Evolutionary conservation across 2,797 vertebrate species (phyloP).

Genomic region (Onychomys leucogaster): DNA sequence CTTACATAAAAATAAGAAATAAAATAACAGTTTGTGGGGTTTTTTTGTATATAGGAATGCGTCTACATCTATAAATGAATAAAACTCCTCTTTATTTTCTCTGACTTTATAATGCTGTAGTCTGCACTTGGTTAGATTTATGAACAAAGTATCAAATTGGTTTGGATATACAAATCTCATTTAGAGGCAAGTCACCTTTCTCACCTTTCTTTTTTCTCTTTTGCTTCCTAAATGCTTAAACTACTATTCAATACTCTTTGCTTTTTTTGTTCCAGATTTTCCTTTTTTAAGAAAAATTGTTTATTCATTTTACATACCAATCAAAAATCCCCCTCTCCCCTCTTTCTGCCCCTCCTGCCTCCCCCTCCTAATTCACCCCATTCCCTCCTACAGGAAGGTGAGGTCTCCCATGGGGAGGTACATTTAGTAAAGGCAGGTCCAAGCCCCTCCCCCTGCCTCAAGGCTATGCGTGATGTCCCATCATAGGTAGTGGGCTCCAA

Average conservation of each 20-base stretch:
- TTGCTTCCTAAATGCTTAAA: constrained; percentile 74
- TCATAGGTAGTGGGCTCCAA: too few relatives aligned
- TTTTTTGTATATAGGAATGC: background rate
- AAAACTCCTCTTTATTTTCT: background rate
- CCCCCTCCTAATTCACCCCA: too few relatives aligned
- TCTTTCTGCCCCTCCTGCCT: too few relatives aligned
- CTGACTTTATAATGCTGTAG: constrained; percentile 33
- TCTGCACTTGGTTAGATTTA: constrained; percentile 80
- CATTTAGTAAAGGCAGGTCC: too few relatives aligned
- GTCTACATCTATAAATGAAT: constrained; percentile 10
- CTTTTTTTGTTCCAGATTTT: constrained; percentile 51
- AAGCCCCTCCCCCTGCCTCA: too few relatives aligned
- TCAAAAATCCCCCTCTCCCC: too few relatives aligned
- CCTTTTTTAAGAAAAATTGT: background rate
- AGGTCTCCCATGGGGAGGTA: too few relatives aligned
- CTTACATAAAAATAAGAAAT: background rate
- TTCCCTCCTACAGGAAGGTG: too few relatives aligned
- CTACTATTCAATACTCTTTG: constrained; percentile 78
- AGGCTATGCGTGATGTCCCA: too few relatives aligned
- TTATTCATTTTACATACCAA: too few relatives aligned
- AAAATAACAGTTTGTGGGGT: background rate
- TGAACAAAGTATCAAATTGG: constrained; percentile 77
- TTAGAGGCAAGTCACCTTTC: constrained; percentile 76
- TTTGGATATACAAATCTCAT: constrained; percentile 83
- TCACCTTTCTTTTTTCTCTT: constrained; percentile 27